Percentiles rank a stretch among this genome's conserved stretches.
Conservation (phyloP, 1,140 invertebrate species). For the Procambarus clarkii region DNA sequence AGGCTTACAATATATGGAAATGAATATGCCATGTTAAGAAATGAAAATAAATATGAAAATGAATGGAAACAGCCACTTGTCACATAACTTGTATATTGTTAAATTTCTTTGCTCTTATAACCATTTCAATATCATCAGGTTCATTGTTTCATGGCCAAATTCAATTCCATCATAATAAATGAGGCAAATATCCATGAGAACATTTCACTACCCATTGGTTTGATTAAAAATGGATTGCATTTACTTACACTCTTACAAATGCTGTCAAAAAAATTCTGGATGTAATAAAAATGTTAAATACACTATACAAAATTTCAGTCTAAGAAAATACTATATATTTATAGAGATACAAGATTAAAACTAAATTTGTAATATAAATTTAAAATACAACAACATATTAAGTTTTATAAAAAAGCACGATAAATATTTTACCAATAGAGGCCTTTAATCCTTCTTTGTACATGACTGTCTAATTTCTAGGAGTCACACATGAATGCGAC, state of each 20-base stretch:
- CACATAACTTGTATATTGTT: background rate
- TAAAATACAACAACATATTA: background rate
- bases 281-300: background rate
- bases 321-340: background rate
- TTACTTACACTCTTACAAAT: background rate
- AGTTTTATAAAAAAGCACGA: conserved; percentile 1
- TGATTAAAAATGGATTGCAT: background rate
- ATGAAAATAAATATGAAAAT: background rate
- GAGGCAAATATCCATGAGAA: background rate
- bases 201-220: background rate
- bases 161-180: background rate
- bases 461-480: conserved; percentile 35
- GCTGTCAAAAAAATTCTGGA: background rate
- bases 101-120: background rate
- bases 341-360: background rate
- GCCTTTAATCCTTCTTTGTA: conserved; percentile 30
- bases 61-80: background rate
- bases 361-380: background rate
- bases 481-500: conserved; percentile 28
- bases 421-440: background rate
- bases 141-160: background rate
- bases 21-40: background rate
- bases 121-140: background rate
- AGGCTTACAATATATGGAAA: background rate
- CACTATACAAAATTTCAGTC: background rate